phyloP scores from a whole-genome alignment of 2,797 vertebrate species.

The Micropoecilia bifurca region DNA sequence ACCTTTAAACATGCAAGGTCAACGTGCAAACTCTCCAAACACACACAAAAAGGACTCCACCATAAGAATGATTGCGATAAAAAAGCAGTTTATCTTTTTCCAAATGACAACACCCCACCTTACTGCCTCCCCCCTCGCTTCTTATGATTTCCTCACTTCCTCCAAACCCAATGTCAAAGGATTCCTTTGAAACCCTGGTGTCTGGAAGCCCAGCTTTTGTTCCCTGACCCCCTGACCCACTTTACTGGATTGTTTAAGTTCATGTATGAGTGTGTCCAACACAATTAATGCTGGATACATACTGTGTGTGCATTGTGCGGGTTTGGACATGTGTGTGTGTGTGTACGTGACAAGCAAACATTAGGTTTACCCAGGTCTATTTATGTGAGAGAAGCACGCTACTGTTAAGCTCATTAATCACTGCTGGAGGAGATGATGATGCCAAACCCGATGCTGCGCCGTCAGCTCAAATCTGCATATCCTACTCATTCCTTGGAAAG shows the following conservation, averaged over 20 bases:
- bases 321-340: not conserved
- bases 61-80: not conserved
- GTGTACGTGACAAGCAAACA: constrained; percentile 7
- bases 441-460: constrained; percentile 40
- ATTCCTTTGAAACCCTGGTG: constrained; percentile 43
- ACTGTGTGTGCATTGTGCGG: constrained; percentile 2
- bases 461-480: constrained; percentile 49
- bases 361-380: constrained; percentile 17
- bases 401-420: constrained; percentile 69
- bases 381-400: constrained; percentile 35
- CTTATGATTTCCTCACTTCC: constrained; percentile 36
- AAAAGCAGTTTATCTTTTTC: not conserved
- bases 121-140: not conserved
- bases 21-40: not conserved
- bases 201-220: constrained; percentile 46
- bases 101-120: not conserved
- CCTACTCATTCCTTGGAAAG: constrained; percentile 3
- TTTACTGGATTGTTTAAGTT: constrained; percentile 29
- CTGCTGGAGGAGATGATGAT: constrained; percentile 49
- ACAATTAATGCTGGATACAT: constrained; percentile 40
- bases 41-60: not conserved
- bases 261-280: constrained; percentile 27
- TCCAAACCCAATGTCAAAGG: constrained; percentile 20
- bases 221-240: constrained; percentile 53
- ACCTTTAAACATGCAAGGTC: not conserved